A percentile compares a stretch with the other conserved stretches of the same genome.
Conservation (phyloP, 2,888 invertebrate species). For the Calephelis perditalis region DNA sequence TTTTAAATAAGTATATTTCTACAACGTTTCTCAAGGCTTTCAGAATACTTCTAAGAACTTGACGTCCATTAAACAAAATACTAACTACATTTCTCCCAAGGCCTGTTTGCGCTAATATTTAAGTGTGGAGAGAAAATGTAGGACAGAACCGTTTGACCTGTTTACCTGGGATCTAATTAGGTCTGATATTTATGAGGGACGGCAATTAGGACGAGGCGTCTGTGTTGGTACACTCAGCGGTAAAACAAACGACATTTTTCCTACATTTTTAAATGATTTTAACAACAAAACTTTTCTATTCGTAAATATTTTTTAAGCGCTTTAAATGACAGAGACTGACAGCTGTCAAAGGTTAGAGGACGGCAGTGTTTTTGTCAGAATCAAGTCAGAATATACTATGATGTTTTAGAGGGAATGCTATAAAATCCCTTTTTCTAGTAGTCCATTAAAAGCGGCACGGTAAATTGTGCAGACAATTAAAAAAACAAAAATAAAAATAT, state of each 20-base stretch:
- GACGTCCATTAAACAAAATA: not conserved
- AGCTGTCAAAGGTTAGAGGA: too few relatives aligned
- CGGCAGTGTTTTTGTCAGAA: too few relatives aligned
- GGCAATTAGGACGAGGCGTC: conserved; percentile 4
- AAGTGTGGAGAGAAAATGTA: not conserved
- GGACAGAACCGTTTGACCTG: conserved; percentile 4
- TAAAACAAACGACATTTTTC: not conserved
- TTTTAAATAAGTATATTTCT: too few relatives aligned
- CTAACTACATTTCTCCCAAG: not conserved
- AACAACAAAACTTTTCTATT: too few relatives aligned
- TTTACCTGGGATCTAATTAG: conserved; percentile 9
- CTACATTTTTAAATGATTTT: not conserved
- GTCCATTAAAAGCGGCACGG: too few relatives aligned
- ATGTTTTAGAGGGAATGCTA: too few relatives aligned
- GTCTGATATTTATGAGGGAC: not conserved
- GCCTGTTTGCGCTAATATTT: not conserved
- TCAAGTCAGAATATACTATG: too few relatives aligned
- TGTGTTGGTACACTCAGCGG: not conserved
- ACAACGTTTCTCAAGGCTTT: not conserved
- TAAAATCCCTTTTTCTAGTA: too few relatives aligned
- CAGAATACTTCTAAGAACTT: not conserved
- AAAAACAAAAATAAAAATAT: too few relatives aligned
- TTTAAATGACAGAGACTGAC: too few relatives aligned
- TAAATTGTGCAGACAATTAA: too few relatives aligned
- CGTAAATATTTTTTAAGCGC: too few relatives aligned